Percentiles rank a stretch among this genome's conserved stretches.
Evolutionary conservation across 2,888 invertebrate species (phyloP).

Genomic region (Leptinotarsa rubiginosa): DNA sequence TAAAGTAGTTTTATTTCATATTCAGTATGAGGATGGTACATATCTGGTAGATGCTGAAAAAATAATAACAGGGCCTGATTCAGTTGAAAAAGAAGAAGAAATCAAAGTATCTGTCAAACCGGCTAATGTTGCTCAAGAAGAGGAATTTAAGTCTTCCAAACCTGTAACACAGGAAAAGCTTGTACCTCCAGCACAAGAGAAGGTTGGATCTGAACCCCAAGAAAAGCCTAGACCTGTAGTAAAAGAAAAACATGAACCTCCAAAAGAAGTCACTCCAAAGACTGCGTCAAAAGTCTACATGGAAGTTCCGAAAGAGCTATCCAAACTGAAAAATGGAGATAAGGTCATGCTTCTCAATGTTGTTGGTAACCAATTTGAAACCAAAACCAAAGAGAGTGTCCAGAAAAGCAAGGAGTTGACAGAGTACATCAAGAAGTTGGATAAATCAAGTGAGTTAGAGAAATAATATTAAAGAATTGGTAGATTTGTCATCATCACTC

Average conservation of each 20-base stretch:
- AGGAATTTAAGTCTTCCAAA: neutral
- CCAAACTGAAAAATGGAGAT: constrained; percentile 45
- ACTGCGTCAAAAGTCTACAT: constrained; percentile 30
- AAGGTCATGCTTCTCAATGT: constrained; percentile 50
- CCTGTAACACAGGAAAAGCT: neutral
- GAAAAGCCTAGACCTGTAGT: neutral
- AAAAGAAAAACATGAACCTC: neutral
- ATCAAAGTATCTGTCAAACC: neutral
- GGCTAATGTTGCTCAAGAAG: neutral
- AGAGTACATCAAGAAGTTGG: constrained; percentile 42
- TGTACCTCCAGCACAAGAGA: neutral
- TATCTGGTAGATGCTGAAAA: constrained; percentile 40
- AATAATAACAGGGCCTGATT: neutral
- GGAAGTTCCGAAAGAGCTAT: constrained; percentile 38
- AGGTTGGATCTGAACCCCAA: neutral
- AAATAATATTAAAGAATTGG: constrained; percentile 11
- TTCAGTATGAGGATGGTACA: constrained; percentile 51
- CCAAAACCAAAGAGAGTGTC: constrained; percentile 54
- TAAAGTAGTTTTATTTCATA: constrained; percentile 25
- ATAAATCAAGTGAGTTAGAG: constrained; percentile 42
- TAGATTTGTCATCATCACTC: no score
- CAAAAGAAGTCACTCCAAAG: neutral
- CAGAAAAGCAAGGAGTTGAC: constrained; percentile 46
- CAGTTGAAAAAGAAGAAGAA: neutral
- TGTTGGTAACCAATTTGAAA: constrained; percentile 46